Evolutionary conservation across 2,113 vertebrate genomes (phyloP), one percentile per base, ranked within the genome.

Genomic region (Tenrec ecaudatus): DNA sequence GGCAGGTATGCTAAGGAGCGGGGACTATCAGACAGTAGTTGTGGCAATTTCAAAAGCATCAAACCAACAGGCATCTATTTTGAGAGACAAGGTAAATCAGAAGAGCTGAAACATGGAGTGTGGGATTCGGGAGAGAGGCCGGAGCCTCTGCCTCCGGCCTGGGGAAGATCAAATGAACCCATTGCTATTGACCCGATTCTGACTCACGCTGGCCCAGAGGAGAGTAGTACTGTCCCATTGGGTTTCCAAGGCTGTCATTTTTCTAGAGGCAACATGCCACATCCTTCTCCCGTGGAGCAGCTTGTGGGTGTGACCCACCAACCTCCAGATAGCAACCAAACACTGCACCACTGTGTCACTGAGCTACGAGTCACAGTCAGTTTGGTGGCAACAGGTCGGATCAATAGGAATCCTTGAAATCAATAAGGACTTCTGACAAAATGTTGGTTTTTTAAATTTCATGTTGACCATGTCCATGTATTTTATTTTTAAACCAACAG

Each of bases 401-500:
- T 68, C 25, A 62, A 40, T 53, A 75, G 38, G 47, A 68, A 22
- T 22, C 12, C 47, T 53, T 53, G 11, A 53, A 53, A 53, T 53
- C 9, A 53, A 4, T 53, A 23, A 0, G 0, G 57, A 82, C n/a
- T 1, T 16, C 36, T 69, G 68, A 53, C 36, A 62, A 75, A 85
- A 85, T 79, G 68, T 87, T 64, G 22, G 40, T 53, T 53, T 53
- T 58, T 85, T 91, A n/a, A n/a, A n/a, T 93, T 88, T n/a, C 22
- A 16, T 62, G 11, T 33, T 76, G 66, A 68, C 25, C 19, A 11
- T 0, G 6, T 77, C 16, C 14, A 2, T 29, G 17, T 6, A 12
- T 90, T 31, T 25, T 40, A 86, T 31, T 20, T 60, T 27, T 47
- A 77, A 89, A 60, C 40, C 40, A 66, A 6, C 33, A 15, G 14